Base-by-base conservation (phyloP, 2,888 invertebrate species). In the Aleiodes alternator region DNA sequence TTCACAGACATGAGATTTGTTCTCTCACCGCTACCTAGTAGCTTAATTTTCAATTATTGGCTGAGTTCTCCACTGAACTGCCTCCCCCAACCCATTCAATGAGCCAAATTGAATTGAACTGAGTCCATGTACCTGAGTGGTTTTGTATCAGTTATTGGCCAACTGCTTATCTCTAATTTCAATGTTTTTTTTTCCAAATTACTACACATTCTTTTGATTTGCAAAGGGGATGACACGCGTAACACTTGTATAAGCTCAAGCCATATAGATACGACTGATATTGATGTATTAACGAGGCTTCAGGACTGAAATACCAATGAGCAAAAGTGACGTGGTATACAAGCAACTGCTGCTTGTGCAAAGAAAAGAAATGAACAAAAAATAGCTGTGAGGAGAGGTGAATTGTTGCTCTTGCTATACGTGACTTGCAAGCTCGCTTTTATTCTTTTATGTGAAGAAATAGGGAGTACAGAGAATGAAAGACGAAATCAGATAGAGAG, bases 41-140 rank as follows among this genome's bases (percentile, higher is more conserved):
- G 80, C 79, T 83, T 82, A 81, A 81, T 83, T 80, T 80, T 76
- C 83, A 83, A 83, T 83, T 82, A 83, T 80, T 80, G 48, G 55
- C 29, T 29, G 75, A 73, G 80, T 81, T 78, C 73, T 59, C 66
- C 48, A 74, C 50, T 66, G 16, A 48, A 43, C 31, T 55, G 69
- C 38, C 50, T 68, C 64, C 53, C 64, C 50, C 51, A 12, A 55
- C 56, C n/a, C 75, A 23, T 23, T 23, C 23, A 55, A 55, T 56
- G 48, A 71, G 68, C 57, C 53, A 69, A 76, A 76, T 76, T 76
- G 68, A 43, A 76, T 76, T 72, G 68, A 69, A 76, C 51, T 61
- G 56, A 16, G 9, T 11, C 16, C 9, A 16, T 16, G 9, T 38
- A 12, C 14, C 34, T 12, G 57, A 12, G 12, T 29, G 59, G 34